Base-by-base conservation (phyloP, 2,888 invertebrate species). In the Magallana nippona region DNA sequence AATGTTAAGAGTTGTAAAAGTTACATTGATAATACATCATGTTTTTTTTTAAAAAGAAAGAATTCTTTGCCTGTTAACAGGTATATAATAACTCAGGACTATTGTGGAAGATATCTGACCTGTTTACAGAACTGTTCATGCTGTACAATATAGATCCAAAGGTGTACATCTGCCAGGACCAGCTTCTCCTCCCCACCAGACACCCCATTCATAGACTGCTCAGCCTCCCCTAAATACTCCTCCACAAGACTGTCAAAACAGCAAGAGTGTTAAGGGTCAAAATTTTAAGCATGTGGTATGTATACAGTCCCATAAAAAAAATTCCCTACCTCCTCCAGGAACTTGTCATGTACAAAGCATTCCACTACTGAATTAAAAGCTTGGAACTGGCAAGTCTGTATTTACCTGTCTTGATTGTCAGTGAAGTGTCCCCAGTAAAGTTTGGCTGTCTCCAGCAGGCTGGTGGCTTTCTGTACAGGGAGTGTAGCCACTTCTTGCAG, bases 41-140 rank as follows among this genome's bases (percentile, higher is more conserved):
- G 44, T 44, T 44, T 3, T 44, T 44, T 44, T 44, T 44, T 44
- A 0, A 8, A 44, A 44, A 44, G 44, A 44, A 44, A 44, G 44
- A 44, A 44, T 44, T 44, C 44, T 44, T 44, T 44, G 44, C 44
- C 44, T 44, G 44, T 44, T 44, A 44, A 44, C 5, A 44, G 44
- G 8, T 44, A 44, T 44, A 5, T 5, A 32, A 32, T 32, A 32
- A 2, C 32, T 32, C 3, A 32, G 8, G 5, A 8, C 44, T 44
- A 17, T 62, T 55, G 8, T 55, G 55, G 1, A 0, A 62, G n/a
- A 15, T 60, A 55, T 55, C 83, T 71, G 27, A 87, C 87, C 84
- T 86, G 78, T 82, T 83, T 63, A 83, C 86, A 85, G 55, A 84
- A 55, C n/a, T 83, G 81, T 79, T 88, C 87, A 44, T 86, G 85